phyloP scores from a whole-genome alignment of 2,888 invertebrate species.

The Drosophila siamana region DNA sequence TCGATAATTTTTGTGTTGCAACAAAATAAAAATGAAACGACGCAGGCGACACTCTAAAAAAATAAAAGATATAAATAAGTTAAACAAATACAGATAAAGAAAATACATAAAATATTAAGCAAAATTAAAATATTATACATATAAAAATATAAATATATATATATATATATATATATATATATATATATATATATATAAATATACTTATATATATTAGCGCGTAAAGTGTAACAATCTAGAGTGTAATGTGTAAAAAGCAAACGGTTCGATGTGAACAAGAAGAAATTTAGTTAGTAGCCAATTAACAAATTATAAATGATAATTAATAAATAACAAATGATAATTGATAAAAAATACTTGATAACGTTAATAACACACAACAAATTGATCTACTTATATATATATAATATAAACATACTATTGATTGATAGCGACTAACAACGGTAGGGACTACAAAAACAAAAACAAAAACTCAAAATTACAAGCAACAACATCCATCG shows the following conservation, averaged over 20 bases:
- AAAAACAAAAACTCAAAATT: not conserved
- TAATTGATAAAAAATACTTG: constrained; percentile 18
- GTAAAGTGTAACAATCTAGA: constrained; percentile 73
- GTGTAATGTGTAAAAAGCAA: constrained; percentile 76
- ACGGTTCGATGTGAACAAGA: constrained; percentile 65
- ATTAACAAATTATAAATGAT: constrained; percentile 60
- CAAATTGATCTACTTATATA: constrained; percentile 66
- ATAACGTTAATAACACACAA: constrained; percentile 46
- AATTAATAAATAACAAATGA: constrained; percentile 25
- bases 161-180: constrained; percentile 52
- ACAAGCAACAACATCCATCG: constrained; percentile 2
- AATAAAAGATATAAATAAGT: constrained; percentile 35
- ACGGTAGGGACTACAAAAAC: constrained; percentile 14
- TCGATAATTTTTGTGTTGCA: constrained; percentile 41
- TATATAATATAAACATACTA: constrained; percentile 29
- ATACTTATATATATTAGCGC: constrained; percentile 66
- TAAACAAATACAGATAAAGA: constrained; percentile 30
- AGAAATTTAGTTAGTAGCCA: constrained; percentile 82
- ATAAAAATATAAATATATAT: constrained; percentile 48
- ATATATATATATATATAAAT: constrained; percentile 48
- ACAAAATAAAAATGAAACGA: constrained; percentile 14
- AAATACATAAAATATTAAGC: constrained; percentile 30
- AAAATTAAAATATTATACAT: constrained; percentile 27
- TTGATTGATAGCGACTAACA: constrained; percentile 33
- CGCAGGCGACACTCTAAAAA: constrained; percentile 63